These are phyloP conservation scores for Notiomystis cincta DNA, from an alignment of 2,113 vertebrate species.

Conservation along the genomic window DNA sequence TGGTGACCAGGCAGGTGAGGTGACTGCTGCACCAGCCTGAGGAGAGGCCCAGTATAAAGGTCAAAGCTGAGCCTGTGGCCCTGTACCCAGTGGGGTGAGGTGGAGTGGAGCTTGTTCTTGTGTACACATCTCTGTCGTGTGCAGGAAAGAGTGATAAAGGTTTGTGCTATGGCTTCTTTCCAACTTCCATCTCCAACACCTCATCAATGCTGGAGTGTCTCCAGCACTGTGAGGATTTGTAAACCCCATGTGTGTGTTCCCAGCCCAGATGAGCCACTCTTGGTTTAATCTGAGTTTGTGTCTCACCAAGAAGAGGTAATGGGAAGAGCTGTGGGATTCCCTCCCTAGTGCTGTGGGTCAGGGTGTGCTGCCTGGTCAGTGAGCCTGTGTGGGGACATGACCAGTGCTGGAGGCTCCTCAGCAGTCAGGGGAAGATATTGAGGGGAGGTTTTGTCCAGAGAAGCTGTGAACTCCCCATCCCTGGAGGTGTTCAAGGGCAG, in stretches of 20 bases:
- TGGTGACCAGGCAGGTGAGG: background rate
- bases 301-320: background rate
- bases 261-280: background rate
- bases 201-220: background rate
- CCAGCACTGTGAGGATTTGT: background rate
- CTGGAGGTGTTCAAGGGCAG: background rate
- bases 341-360: fast-evolving
- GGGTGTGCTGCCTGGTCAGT: background rate
- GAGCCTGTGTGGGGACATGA: fast-evolving
- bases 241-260: background rate
- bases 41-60: background rate
- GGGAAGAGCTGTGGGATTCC: background rate
- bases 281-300: background rate
- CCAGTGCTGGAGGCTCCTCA: fast-evolving
- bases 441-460: background rate
- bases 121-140: fast-evolving
- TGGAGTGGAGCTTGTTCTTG: background rate
- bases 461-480: background rate
- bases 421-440: fast-evolving
- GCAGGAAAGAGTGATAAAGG: background rate
- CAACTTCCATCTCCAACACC: background rate
- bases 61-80: background rate
- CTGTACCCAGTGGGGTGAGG: background rate
- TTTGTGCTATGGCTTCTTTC: background rate
- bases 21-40: background rate